Evolutionary conservation across 2,113 vertebrate species (phyloP), one percentile per base, ranked within the genome.

Genomic region (Elephas maximus): DNA sequence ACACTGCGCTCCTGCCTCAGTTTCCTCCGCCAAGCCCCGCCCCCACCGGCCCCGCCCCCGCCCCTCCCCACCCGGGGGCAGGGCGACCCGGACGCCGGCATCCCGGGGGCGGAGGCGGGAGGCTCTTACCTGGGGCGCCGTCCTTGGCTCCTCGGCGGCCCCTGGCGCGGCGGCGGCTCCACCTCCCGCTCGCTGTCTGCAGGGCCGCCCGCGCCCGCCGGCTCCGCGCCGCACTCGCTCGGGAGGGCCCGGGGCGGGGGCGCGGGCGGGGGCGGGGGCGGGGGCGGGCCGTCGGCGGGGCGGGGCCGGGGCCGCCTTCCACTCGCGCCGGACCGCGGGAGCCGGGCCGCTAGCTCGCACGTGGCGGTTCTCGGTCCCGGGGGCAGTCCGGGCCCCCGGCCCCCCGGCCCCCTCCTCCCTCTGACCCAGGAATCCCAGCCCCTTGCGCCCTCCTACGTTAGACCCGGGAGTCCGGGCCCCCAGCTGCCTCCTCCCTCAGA

Each of bases 21-120:
- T 98, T 98, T 98, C 96, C 97, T 97, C 93, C 74, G 88, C 96
- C 96, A 95, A 91, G 96, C 94, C 83, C 97, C 97, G 96, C 97
- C 97, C 88, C 95, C 62, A 48, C 14, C 30, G 63, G 97, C 93
- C 91, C 97, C 97, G 97, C 97, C 97, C 48, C 91, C 94, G 85
- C 0, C 97, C 96, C 97, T 96, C 94, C 97, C 97, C 69, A 83
- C 94, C 96, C 95, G 92, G 94, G 97, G 97, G 97, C 95, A 60
- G 95, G 97, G 93, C 97, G 95, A 84, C 93, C 94, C 20, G 76
- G 94, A 33, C 79, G 62, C 96, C 33, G 41, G 93, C 51, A 91
- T 90, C 96, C 69, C 85, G 33, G 2, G 60, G 95, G 81, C 85
- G 96, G 97, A 92, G 94, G 95, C 69, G 89, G 28, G 94, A 90